These are phyloP conservation scores for Cryptocephalus moraei DNA, from an alignment of 2,888 invertebrate species.

Conservation along the genomic window DNA sequence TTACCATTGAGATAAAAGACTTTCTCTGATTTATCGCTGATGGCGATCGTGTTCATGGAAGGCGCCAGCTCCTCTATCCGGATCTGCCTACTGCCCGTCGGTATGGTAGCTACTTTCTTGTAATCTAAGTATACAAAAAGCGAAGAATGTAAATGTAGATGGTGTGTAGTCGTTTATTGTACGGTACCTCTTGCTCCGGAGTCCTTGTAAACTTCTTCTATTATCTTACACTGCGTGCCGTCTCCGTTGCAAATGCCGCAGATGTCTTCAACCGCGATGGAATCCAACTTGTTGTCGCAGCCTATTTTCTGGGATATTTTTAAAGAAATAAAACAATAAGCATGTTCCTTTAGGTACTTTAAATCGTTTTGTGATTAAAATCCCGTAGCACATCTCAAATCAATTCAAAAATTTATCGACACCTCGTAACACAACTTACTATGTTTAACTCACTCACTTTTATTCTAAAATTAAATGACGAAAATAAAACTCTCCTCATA, in stretches of 20 bases:
- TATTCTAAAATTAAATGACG: too few relatives aligned
- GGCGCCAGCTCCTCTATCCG: constrained; percentile 46
- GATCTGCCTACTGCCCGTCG: constrained; percentile 49
- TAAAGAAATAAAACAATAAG: not conserved
- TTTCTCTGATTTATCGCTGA: constrained; percentile 39
- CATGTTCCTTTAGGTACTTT: too few relatives aligned
- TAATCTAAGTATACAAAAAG: constrained; percentile 28
- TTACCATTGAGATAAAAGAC: constrained; percentile 52
- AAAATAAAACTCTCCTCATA: too few relatives aligned
- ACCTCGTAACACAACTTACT: too few relatives aligned
- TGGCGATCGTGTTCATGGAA: constrained; percentile 48
- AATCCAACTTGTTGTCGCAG: constrained; percentile 56
- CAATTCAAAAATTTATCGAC: too few relatives aligned
- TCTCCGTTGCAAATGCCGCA: constrained; percentile 62
- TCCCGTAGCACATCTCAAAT: not conserved
- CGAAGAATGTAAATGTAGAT: not conserved
- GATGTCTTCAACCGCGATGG: constrained; percentile 52
- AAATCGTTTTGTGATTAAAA: not conserved
- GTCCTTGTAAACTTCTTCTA: constrained; percentile 44
- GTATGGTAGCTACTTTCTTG: constrained; percentile 48
- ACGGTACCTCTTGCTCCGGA: constrained; percentile 17
- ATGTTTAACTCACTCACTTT: too few relatives aligned
- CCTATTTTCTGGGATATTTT: constrained; percentile 45
- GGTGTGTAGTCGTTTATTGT: not conserved
- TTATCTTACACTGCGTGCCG: constrained; percentile 51